phyloP scores from a whole-genome alignment of 1,140 invertebrate species.

The Teleopsis dalmanni region DNA sequence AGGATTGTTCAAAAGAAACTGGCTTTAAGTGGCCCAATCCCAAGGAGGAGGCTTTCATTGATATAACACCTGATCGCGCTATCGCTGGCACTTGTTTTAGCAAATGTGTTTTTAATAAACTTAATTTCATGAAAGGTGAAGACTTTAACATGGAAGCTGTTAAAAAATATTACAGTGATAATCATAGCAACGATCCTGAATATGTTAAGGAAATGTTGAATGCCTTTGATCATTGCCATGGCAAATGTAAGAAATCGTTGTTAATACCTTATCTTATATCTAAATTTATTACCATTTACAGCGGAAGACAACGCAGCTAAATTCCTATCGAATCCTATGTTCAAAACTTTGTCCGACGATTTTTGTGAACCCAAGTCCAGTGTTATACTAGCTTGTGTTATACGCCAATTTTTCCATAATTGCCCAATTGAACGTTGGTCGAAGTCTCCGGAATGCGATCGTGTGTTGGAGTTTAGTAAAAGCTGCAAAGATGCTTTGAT shows the following conservation, averaged over 20 bases:
- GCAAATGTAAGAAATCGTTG: slow-evolving; percentile 16
- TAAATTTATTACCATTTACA: not conserved
- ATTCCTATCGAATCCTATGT: slow-evolving; percentile 24
- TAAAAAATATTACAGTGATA: slow-evolving; percentile 10
- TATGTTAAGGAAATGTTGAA: slow-evolving; percentile 33
- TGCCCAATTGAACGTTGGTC: slow-evolving; percentile 27
- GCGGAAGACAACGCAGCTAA: slow-evolving; percentile 21
- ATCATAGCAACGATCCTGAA: slow-evolving; percentile 19
- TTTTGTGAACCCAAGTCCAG: slow-evolving; percentile 24
- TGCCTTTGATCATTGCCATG: slow-evolving; percentile 32
- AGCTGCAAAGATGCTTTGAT: slow-evolving; percentile 24
- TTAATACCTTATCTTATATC: not conserved
- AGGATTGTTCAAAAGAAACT: slow-evolving; percentile 23
- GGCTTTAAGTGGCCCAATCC: slow-evolving; percentile 17
- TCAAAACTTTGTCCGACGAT: slow-evolving; percentile 12
- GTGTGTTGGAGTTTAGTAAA: slow-evolving; percentile 22
- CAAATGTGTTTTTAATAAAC: slow-evolving; percentile 23
- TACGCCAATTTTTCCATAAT: slow-evolving; percentile 32
- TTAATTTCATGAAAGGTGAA: slow-evolving; percentile 21
- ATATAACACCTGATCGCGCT: slow-evolving; percentile 23
- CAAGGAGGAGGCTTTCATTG: slow-evolving; percentile 24
- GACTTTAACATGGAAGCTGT: slow-evolving; percentile 24
- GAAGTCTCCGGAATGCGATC: slow-evolving; percentile 20
- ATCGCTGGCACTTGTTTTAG: slow-evolving; percentile 28
- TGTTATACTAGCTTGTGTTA: slow-evolving; percentile 29